phyloP scores from a whole-genome alignment of 2,797 vertebrate species.

The Pteronotus mesoamericanus region DNA sequence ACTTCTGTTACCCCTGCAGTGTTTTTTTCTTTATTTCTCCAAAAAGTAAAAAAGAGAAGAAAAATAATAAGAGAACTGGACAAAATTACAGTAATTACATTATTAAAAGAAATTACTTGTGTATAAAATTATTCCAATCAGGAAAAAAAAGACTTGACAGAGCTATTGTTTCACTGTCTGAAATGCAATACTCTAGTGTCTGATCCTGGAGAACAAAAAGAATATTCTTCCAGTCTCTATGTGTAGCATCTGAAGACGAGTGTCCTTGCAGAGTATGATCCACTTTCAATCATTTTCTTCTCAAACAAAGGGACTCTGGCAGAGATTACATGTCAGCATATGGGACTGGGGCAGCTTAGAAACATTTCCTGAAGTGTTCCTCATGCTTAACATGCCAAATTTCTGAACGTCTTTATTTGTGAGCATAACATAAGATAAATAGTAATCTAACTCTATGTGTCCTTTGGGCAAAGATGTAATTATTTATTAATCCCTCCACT shows the following conservation, averaged over 20 bases:
- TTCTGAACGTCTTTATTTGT: not conserved
- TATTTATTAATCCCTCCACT: not conserved
- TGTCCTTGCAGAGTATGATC: not conserved
- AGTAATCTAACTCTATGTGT: not conserved
- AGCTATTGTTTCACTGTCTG: not conserved
- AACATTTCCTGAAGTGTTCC: not conserved
- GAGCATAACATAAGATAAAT: not conserved
- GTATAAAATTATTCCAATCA: not conserved
- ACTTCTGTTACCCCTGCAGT: not conserved
- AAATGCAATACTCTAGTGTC: not conserved
- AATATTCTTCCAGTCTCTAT: not conserved
- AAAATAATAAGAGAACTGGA: not conserved
- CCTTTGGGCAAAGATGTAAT: not conserved
- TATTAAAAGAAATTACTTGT: not conserved
- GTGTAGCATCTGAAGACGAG: not conserved
- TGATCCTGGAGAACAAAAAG: not conserved
- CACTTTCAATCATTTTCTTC: not conserved
- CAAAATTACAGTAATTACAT: not conserved
- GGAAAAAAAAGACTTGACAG: not conserved
- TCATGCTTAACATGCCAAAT: not conserved
- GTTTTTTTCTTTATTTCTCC: not conserved
- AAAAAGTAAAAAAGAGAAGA: not conserved
- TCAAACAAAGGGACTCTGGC: not conserved
- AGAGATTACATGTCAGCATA: not conserved
- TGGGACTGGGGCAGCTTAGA: not conserved